These are phyloP conservation scores for Colinus virginianus DNA, from an alignment of 2,113 vertebrate genomes.

Conservation along the genomic window DNA sequence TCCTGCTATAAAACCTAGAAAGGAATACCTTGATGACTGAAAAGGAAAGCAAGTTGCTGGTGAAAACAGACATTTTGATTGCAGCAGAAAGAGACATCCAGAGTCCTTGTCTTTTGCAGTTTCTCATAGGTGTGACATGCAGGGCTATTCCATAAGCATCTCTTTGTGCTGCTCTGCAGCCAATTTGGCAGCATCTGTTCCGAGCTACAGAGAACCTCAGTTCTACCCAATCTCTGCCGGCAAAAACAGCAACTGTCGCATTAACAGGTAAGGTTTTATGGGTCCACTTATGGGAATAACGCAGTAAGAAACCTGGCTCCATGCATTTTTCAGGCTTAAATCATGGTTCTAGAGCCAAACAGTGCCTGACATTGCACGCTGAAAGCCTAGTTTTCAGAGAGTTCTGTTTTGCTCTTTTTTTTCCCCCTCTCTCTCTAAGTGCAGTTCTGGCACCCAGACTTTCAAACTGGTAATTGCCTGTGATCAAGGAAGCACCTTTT, in stretches of 20 bases:
- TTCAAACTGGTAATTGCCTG: background rate
- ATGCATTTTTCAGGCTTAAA: background rate
- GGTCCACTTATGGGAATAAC: background rate
- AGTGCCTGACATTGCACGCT: background rate
- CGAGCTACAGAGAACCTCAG: background rate
- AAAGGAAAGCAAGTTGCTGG: background rate
- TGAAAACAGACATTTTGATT: background rate
- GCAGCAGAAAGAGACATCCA: background rate
- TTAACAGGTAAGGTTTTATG: background rate
- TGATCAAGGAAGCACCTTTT: background rate
- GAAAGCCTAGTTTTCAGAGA: background rate
- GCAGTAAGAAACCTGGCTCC: background rate
- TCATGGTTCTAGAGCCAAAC: background rate
- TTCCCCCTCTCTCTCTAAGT: background rate
- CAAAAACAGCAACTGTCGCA: background rate
- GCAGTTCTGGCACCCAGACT: background rate
- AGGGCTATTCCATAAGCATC: background rate
- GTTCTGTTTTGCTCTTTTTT: background rate
- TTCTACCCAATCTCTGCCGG: background rate
- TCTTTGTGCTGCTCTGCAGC: background rate
- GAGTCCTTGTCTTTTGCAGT: rapidly evolving
- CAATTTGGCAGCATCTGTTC: background rate
- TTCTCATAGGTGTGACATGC: background rate
- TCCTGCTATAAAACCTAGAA: background rate
- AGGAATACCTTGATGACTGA: background rate